A percentile compares a stretch with the other conserved stretches of the same genome.
Evolutionary conservation across 2,113 vertebrate genomes (phyloP).

Genomic region (Prunella himalayana): DNA sequence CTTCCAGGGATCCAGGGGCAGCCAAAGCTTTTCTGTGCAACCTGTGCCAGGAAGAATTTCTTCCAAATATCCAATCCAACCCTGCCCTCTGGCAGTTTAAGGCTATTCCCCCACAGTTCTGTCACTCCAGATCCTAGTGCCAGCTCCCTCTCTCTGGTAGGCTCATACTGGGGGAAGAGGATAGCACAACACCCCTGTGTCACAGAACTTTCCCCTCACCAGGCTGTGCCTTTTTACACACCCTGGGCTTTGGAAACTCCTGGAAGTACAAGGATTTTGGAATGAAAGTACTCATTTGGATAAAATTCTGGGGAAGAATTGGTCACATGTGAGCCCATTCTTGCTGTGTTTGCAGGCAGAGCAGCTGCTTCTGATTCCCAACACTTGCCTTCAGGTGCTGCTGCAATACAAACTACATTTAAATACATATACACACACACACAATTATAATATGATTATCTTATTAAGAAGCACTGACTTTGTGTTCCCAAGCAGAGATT

Average conservation of each 20-base stretch:
- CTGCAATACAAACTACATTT: background rate
- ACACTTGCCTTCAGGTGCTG: background rate
- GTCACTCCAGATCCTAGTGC: background rate
- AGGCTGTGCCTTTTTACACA: background rate
- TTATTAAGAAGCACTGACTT: background rate
- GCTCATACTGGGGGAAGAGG: background rate
- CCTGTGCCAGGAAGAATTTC: background rate
- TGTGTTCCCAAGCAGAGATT: conserved; percentile 1
- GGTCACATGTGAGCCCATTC: background rate
- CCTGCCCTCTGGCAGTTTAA: background rate
- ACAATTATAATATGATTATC: background rate
- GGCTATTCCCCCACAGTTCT: background rate
- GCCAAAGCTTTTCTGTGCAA: fast-evolving
- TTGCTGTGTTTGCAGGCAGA: background rate
- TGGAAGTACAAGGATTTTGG: background rate
- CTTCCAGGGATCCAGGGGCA: background rate
- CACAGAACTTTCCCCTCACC: background rate
- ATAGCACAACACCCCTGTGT: background rate
- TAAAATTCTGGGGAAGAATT: background rate
- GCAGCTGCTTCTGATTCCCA: background rate
- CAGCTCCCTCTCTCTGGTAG: background rate
- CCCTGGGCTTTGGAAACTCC: background rate
- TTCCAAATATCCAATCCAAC: background rate
- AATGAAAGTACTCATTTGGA: background rate
- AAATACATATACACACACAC: background rate